Evolutionary conservation across 2,113 vertebrate species (phyloP).

Genomic region (Eulemur macaco): DNA sequence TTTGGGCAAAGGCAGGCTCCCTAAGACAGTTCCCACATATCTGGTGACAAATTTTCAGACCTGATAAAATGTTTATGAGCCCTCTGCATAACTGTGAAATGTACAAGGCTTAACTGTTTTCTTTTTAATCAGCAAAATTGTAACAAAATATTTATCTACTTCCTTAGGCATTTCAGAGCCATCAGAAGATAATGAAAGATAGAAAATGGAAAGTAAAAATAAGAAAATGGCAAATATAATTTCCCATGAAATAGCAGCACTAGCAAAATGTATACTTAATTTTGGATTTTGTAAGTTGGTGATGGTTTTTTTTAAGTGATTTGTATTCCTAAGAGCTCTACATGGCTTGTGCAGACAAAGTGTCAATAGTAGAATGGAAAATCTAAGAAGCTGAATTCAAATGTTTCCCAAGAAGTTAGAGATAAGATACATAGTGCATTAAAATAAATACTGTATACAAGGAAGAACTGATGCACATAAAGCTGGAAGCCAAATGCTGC

Average conservation of each 20-base stretch:
- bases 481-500: not conserved
- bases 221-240: constrained; percentile 26
- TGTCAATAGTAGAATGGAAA: constrained; percentile 27
- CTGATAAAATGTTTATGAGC: not conserved
- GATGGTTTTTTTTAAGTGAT: not conserved
- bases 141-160: not conserved
- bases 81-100: not conserved
- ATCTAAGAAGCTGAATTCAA: constrained; percentile 18
- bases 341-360: not conserved
- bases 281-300: not conserved
- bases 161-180: not conserved
- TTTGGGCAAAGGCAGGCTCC: not conserved
- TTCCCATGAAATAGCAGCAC: not conserved
- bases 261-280: constrained; percentile 44
- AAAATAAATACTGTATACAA: not conserved
- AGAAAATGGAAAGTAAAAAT: constrained; percentile 9
- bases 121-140: constrained; percentile 10
- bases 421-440: not conserved
- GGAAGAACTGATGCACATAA: not conserved
- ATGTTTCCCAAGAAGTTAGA: not conserved
- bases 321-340: not conserved
- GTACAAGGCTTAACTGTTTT: not conserved
- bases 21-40: not conserved
- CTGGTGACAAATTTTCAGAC: constrained; percentile 38
- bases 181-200: constrained; percentile 5